These are phyloP conservation scores for Micrasema minimum DNA, from an alignment of 1,140 invertebrate genomes.

Conservation along the genomic window DNA sequence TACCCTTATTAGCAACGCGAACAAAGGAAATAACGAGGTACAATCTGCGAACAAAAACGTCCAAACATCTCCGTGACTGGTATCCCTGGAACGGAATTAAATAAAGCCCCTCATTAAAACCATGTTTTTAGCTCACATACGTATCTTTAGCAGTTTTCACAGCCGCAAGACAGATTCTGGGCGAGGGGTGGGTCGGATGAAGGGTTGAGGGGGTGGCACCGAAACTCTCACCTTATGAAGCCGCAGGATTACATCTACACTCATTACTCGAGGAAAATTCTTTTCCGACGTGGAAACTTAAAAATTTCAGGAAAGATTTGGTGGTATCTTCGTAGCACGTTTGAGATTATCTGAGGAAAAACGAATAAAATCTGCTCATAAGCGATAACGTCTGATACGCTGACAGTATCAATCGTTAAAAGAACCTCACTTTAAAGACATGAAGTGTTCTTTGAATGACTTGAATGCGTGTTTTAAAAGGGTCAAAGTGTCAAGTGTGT, in stretches of 20 bases:
- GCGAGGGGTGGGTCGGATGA: background rate
- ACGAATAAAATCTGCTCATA: too few species aligned
- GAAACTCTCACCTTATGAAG: conserved; percentile 25
- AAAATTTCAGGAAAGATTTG: background rate
- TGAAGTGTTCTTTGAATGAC: too few species aligned
- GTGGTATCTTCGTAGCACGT: too few species aligned
- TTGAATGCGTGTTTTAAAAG: too few species aligned
- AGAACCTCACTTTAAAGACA: too few species aligned
- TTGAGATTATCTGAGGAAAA: too few species aligned
- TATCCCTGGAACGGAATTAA: conserved; percentile 25
- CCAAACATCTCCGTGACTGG: conserved; percentile 6
- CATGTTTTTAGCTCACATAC: conserved; percentile 32
- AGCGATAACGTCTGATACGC: too few species aligned
- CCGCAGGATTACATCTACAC: conserved; percentile 22
- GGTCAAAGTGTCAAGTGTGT: too few species aligned
- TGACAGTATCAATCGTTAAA: too few species aligned
- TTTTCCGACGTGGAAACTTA: conserved; percentile 4
- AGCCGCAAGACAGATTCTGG: conserved; percentile 19
- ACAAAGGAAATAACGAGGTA: conserved; percentile 31
- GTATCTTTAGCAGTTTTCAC: conserved; percentile 25
- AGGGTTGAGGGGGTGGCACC: background rate
- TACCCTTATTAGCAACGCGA: conserved; percentile 23
- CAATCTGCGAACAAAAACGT: conserved; percentile 12
- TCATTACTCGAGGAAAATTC: conserved; percentile 12
- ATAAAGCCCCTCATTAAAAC: conserved; percentile 28